Evolutionary conservation across 2,113 vertebrate genomes (phyloP).

Genomic region (Gila orcuttii): DNA sequence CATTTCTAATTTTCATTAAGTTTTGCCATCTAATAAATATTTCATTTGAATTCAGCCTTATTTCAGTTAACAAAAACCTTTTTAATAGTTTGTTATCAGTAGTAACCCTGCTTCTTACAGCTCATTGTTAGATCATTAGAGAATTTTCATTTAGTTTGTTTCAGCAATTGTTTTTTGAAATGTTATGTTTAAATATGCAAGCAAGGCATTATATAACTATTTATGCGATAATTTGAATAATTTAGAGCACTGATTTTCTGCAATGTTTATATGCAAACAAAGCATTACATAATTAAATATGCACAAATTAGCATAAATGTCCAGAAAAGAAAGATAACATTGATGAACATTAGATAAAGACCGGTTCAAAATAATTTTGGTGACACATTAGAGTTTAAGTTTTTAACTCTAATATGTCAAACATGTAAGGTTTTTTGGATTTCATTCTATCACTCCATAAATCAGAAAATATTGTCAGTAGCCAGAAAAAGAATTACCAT

Average conservation of each 20-base stretch:
- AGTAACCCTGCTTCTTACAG: background rate
- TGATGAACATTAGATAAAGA: too few species aligned
- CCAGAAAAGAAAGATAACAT: background rate
- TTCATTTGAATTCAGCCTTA: background rate
- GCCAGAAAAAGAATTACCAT: background rate
- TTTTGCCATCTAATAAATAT: background rate
- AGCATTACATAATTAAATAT: background rate
- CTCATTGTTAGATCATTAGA: too few species aligned
- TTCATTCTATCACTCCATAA: too few species aligned
- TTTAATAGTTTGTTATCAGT: background rate
- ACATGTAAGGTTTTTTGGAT: too few species aligned
- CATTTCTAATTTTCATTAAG: background rate
- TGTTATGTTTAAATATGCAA: background rate
- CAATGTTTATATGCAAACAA: background rate
- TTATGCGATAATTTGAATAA: background rate
- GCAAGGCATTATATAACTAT: background rate
- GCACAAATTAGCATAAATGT: background rate
- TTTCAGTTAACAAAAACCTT: background rate
- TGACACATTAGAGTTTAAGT: too few species aligned
- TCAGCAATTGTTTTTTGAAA: background rate
- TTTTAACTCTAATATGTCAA: too few species aligned
- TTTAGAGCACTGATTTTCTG: background rate
- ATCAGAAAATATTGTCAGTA: background rate
- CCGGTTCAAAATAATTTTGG: background rate
- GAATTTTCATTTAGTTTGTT: too few species aligned